Conservation (phyloP, 2,113 vertebrate species). For the Chaenogobius annularis region DNA sequence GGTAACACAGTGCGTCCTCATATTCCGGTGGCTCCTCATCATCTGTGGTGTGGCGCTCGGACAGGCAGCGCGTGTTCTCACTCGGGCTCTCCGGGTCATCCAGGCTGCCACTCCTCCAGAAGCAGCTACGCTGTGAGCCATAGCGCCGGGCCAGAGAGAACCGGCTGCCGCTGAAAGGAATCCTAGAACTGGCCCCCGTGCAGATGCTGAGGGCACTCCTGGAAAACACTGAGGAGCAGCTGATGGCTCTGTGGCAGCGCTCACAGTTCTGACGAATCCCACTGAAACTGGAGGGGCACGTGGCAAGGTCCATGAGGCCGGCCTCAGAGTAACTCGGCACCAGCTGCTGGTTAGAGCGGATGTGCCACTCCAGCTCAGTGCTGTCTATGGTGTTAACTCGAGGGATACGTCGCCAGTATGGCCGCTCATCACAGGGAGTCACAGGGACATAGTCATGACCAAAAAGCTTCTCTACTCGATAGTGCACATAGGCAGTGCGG, state of each 20-base stretch:
- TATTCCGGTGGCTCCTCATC: slow-evolving; percentile 91
- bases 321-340: slow-evolving; percentile 97
- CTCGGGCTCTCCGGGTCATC: slow-evolving; percentile 89
- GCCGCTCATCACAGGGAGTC: slow-evolving; percentile 87
- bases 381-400: slow-evolving; percentile 96
- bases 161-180: slow-evolving; percentile 87
- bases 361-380: slow-evolving; percentile 96
- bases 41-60: slow-evolving; percentile 82
- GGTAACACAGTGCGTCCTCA: slow-evolving; percentile 92
- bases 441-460: slow-evolving; percentile 88
- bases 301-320: slow-evolving; percentile 92
- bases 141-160: slow-evolving; percentile 91
- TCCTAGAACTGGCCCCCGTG: slow-evolving; percentile 84
- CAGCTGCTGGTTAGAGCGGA: slow-evolving; percentile 95
- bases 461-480: slow-evolving; percentile 95
- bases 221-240: slow-evolving; percentile 96
- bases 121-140: slow-evolving; percentile 89
- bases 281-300: slow-evolving; percentile 78
- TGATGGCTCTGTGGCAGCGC: slow-evolving; percentile 90
- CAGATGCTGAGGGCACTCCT: slow-evolving; percentile 95
- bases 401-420: slow-evolving; percentile 88
- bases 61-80: slow-evolving; percentile 87
- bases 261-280: slow-evolving; percentile 90
- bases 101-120: slow-evolving; percentile 85
- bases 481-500: slow-evolving; percentile 91